phyloP scores from a whole-genome alignment of 2,113 vertebrate species.

The Corvus moneduloides region DNA sequence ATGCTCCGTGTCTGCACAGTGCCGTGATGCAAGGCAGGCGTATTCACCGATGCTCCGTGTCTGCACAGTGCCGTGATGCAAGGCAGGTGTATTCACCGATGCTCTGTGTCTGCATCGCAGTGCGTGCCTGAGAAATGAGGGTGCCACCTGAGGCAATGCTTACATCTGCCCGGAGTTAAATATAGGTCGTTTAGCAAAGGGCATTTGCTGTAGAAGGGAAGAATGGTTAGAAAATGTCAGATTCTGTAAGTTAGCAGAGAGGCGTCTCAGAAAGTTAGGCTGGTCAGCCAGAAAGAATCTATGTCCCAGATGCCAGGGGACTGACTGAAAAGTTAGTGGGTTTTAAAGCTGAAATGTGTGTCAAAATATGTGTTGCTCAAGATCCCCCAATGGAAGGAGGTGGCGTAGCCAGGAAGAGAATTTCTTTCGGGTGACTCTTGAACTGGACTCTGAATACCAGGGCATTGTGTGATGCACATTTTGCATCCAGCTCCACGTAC shows the following conservation, averaged over 20 bases:
- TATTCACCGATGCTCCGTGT: not conserved
- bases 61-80: not conserved
- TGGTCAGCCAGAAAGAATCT: not conserved
- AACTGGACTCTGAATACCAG: not conserved
- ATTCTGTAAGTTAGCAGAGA: not conserved
- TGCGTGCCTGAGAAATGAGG: conserved; percentile 2
- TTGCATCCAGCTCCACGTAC: not conserved
- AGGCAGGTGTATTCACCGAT: no score
- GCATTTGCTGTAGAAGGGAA: not conserved
- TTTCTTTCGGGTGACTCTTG: not conserved
- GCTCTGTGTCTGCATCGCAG: not conserved
- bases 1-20: not conserved
- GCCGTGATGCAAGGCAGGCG: not conserved
- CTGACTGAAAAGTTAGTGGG: not conserved
- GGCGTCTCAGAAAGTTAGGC: not conserved
- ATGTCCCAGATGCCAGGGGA: not conserved
- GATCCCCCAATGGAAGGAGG: not conserved
- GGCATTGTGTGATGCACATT: not conserved
- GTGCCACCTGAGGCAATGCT: not conserved
- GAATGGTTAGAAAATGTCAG: not conserved
- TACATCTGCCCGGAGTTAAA: not conserved
- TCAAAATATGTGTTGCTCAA: not conserved
- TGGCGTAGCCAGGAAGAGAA: not conserved
- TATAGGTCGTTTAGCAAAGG: not conserved
- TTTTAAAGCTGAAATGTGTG: not conserved